Evolutionary conservation across 2,797 vertebrate species (phyloP).

Genomic region (Rachycentron canadum): DNA sequence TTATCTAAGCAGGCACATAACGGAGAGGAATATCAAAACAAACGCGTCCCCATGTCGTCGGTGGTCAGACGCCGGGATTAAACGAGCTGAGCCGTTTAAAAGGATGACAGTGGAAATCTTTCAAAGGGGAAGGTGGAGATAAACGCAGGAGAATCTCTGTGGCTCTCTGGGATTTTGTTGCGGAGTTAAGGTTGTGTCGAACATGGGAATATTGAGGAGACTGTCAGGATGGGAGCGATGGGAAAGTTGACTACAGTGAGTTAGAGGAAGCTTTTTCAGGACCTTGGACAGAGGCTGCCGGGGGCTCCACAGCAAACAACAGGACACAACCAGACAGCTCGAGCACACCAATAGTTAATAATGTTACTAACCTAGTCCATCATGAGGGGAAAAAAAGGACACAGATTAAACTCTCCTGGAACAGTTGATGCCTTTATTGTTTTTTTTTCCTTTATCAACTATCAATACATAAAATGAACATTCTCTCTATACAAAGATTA

Average conservation of each 20-base stretch:
- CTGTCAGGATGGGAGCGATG: background rate
- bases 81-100: slow-evolving; percentile 83
- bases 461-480: slow-evolving; percentile 55
- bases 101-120: slow-evolving; percentile 81
- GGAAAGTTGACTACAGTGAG: background rate
- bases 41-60: slow-evolving; percentile 39
- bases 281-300: slow-evolving; percentile 60
- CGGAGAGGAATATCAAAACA: slow-evolving; percentile 42
- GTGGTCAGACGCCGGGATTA: slow-evolving; percentile 81
- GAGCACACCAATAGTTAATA: background rate
- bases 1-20: slow-evolving; percentile 36
- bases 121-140: slow-evolving; percentile 62
- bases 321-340: background rate
- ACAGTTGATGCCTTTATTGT: slow-evolving; percentile 68
- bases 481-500: slow-evolving; percentile 45
- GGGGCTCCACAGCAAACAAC: slow-evolving; percentile 26
- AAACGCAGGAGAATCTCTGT: slow-evolving; percentile 17
- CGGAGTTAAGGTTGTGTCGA: background rate
- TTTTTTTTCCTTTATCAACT: slow-evolving; percentile 7
- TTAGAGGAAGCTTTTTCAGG: slow-evolving; percentile 31
- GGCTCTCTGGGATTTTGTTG: slow-evolving; percentile 1
- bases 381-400: background rate
- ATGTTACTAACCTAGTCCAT: background rate
- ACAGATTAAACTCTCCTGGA: background rate
- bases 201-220: background rate